Evolutionary conservation across 2,797 vertebrate genomes (phyloP).

Genomic region (Etheostoma nigrum): DNA sequence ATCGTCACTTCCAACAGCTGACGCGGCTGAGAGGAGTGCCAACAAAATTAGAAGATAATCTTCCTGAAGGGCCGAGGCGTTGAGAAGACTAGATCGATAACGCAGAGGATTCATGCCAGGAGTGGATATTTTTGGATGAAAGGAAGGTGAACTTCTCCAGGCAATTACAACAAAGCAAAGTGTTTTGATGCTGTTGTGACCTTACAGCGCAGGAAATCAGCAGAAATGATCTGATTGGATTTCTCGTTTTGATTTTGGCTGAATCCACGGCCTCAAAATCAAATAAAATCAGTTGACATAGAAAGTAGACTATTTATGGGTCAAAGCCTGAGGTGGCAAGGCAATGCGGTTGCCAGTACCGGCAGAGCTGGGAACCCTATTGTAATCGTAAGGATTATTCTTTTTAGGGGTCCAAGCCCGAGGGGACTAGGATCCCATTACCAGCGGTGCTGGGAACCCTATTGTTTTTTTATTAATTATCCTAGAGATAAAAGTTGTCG

Average conservation of each 20-base stretch:
- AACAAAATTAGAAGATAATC: slow-evolving; percentile 70
- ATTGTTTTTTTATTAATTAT: too few relatives aligned
- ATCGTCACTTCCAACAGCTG: slow-evolving; percentile 49
- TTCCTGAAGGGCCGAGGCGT: slow-evolving; percentile 47
- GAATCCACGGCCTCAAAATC: background rate
- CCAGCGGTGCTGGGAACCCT: too few relatives aligned
- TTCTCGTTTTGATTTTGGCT: slow-evolving; percentile 16
- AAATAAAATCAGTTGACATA: slow-evolving; percentile 11
- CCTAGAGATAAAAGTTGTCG: too few relatives aligned
- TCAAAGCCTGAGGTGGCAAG: too few relatives aligned
- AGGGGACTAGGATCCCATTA: too few relatives aligned
- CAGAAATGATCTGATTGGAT: slow-evolving; percentile 2
- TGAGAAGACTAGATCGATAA: slow-evolving; percentile 72
- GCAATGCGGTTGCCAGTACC: too few relatives aligned
- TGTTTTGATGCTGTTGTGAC: slow-evolving; percentile 13
- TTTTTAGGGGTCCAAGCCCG: too few relatives aligned
- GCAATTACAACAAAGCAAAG: slow-evolving; percentile 39
- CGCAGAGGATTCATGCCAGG: slow-evolving; percentile 41
- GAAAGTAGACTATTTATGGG: background rate
- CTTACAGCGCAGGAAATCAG: slow-evolving; percentile 11
- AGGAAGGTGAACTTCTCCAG: slow-evolving; percentile 52
- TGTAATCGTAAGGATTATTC: too few relatives aligned
- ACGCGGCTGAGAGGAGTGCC: slow-evolving; percentile 33
- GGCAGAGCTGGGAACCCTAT: too few relatives aligned
- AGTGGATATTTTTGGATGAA: slow-evolving; percentile 59